phyloP scores from a whole-genome alignment of 2,888 invertebrate species.

The Parnassius mnemosyne region DNA sequence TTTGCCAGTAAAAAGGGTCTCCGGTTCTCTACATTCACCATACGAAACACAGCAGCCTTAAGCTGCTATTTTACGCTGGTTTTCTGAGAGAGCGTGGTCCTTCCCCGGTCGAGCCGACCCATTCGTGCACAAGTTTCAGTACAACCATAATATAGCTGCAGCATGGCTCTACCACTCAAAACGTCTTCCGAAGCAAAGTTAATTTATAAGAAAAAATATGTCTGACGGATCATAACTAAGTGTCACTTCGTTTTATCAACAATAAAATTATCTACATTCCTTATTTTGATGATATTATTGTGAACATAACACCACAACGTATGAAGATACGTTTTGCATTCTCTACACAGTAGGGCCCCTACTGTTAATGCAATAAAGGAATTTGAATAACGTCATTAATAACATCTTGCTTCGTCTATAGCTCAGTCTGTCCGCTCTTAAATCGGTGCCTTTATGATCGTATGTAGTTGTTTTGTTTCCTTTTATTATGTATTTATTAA shows the following conservation, averaged over 20 bases:
- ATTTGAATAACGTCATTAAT: slow-evolving; percentile 75
- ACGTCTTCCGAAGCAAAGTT: too few species aligned
- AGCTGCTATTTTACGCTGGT: too few species aligned
- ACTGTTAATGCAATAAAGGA: slow-evolving; percentile 75
- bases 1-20: too few species aligned
- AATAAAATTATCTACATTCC: slow-evolving; percentile 42
- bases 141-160: too few species aligned
- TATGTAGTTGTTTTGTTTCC: slow-evolving; percentile 6
- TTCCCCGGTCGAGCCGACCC: too few species aligned
- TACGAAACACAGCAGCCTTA: too few species aligned
- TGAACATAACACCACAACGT: slow-evolving; percentile 19
- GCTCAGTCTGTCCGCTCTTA: slow-evolving; percentile 13
- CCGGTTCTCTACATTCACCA: too few species aligned
- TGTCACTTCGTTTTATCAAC: slow-evolving; percentile 30
- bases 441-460: slow-evolving; percentile 21
- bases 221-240: background rate
- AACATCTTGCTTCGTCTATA: slow-evolving; percentile 36
- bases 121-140: too few species aligned
- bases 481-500: slow-evolving; percentile 7
- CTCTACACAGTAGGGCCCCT: slow-evolving; percentile 62
- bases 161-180: too few species aligned
- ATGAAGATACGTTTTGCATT: slow-evolving; percentile 49
- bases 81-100: too few species aligned
- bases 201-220: too few species aligned
- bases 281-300: slow-evolving; percentile 3